Evolutionary conservation across 2,888 invertebrate genomes (phyloP), one percentile per base, ranked within the genome.

Genomic region (Morinoia aosen): DNA sequence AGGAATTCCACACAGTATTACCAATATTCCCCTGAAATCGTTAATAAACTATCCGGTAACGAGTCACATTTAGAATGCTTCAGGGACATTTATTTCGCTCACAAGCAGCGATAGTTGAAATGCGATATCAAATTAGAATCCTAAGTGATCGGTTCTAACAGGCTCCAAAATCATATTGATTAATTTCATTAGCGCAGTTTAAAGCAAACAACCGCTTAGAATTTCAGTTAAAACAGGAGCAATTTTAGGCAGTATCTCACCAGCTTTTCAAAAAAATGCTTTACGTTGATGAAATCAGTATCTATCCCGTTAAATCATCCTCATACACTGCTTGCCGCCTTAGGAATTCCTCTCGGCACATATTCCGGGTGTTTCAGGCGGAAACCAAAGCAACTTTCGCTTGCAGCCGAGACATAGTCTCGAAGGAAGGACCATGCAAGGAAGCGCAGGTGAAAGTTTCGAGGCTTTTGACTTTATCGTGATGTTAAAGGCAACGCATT

Each of bases 401-500:
- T 76, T 25, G 76, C 76, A 76, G 8, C 76, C 76, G 25, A 16
- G 76, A 76, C 76, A 76, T 76, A 14, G 76, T 76, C 33, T 76
- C 76, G 76, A 76, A 76, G 33, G 33, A 48, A 76, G 76, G 76
- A 76, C 16, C 76, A 76, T 76, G 76, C 33, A 76, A 76, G 76
- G 33, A 76, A 76, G 76, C 19, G 25, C 25, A 33, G 76, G 76
- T 76, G 76, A 76, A 76, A 76, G 76, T 76, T 76, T 33, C 76
- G 76, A 76, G 76, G 76, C 76, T 76, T 76, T 76, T 76, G 76
- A 76, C 76, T 76, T 76, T 76, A 76, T 76, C 76, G 10, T 33
- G 76, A 76, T 76, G 76, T 76, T 76, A 33, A 76, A 76, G 76
- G 76, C 76, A 76, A 76, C 76, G 76, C 76, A 76, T 76, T 76